Base-by-base conservation (phyloP, 2,797 vertebrate species). In the Pangasius sanitwongsei region DNA sequence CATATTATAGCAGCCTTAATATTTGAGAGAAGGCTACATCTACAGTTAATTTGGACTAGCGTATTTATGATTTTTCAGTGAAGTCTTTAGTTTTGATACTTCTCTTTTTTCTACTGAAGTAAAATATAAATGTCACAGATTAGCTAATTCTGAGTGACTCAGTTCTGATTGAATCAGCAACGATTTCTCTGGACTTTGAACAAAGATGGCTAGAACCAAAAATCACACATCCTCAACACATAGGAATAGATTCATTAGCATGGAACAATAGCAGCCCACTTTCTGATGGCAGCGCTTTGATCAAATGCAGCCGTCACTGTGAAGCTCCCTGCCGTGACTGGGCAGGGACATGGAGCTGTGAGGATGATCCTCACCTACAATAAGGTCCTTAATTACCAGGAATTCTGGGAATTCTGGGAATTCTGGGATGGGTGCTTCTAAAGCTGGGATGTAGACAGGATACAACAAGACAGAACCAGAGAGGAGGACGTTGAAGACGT, bases 91-190 rank as follows among this genome's bases (percentile, higher is more conserved):
- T 1, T 44, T 69, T 69, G 15, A 6, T n/a, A 25, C 16, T 44
- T 80, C 12, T 9, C 20, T 55, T 53, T 57, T 55, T 82, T 48
- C 37, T 63, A 18, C 67, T 48, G 65, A 48, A 37, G 20, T 34
- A 53, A 41, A 83, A 59, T 31, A 55, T 28, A 55, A 7, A 23
- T 83, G 57, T 63, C 25, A 44, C 23, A 75, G 44, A 44, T 53
- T 77, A 63, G 70, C 18, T 31, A 55, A 7, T 70, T 1, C 31
- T 55, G 83, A 85, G 67, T 85, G 67, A 85, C 50, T 85, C 11
- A 57, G 7, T 72, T 72, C 67, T 92, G 88, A 92, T 91, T 91
- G 37, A 88, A 90, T 91, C 90, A 92, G 48, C 37, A 48, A 85
- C 87, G 28, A 50, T 41, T 72, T 63, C 18, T 61, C 31, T 83